Conservation (phyloP, 2,888 invertebrate genomes). For the Carpatolechia fugitivella region DNA sequence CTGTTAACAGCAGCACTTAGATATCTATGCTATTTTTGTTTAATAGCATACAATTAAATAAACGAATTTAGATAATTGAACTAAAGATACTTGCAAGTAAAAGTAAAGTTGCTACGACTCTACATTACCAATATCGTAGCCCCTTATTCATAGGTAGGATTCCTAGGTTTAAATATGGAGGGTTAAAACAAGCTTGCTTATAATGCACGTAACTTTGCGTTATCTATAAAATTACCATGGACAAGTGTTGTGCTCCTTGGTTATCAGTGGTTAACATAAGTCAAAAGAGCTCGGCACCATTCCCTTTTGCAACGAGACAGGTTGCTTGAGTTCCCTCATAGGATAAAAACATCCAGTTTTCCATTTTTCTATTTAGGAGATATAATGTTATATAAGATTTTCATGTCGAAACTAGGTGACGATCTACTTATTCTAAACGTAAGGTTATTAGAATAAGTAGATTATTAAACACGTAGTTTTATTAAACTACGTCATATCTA, state of each 20-base stretch:
- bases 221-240: slow-evolving; percentile 58
- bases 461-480: no score
- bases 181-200: slow-evolving; percentile 38
- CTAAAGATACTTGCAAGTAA: background rate
- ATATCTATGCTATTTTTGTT: no score
- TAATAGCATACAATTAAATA: background rate
- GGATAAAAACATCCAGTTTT: no score
- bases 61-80: background rate
- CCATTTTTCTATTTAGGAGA: no score
- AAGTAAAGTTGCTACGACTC: background rate
- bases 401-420: no score
- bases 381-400: no score
- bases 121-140: background rate
- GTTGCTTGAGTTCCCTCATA: background rate
- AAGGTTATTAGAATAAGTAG: no score
- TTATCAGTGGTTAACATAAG: background rate
- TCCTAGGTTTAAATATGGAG: slow-evolving; percentile 38
- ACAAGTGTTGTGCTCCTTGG: slow-evolving; percentile 33
- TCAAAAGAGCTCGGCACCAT: background rate
- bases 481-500: no score
- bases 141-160: slow-evolving; percentile 36
- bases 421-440: no score
- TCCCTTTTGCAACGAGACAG: background rate
- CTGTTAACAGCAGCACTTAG: no score
- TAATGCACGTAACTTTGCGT: slow-evolving; percentile 63